Conservation (phyloP, 37 sponge, comb jelly and placozoan species). For the Halisarca cf. caerulea region DNA sequence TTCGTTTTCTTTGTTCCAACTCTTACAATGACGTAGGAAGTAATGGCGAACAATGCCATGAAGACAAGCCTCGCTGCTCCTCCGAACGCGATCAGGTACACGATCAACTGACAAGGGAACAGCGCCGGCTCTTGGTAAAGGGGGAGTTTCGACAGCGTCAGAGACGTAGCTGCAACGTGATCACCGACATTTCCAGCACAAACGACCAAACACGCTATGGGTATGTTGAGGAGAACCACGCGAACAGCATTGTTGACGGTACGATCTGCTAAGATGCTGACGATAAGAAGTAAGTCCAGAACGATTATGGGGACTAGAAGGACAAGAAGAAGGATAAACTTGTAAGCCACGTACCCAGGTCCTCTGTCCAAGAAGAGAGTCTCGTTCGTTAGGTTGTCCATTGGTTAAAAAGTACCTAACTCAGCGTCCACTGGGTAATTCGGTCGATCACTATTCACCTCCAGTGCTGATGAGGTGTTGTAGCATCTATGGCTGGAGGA, state of each 20-base stretch:
- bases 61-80: constrained; percentile 2
- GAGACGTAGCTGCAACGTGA: not conserved
- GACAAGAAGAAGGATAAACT: not conserved
- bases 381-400: too few relatives aligned
- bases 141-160: not conserved
- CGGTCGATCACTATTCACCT: too few relatives aligned
- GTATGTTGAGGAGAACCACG: not conserved
- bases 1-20: not conserved
- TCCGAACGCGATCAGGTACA: not conserved
- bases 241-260: not conserved
- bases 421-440: too few relatives aligned
- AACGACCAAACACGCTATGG: not conserved
- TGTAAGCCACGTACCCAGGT: not conserved
- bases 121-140: not conserved
- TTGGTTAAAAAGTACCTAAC: too few relatives aligned
- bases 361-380: constrained; percentile 14
- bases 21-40: not conserved
- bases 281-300: not conserved
- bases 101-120: not conserved
- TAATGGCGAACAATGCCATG: constrained; percentile 8
- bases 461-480: too few relatives aligned
- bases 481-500: too few relatives aligned
- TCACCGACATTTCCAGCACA: not conserved
- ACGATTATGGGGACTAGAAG: not conserved
- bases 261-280: not conserved